A percentile compares a stretch with the other conserved stretches of the same genome.
phyloP scores from a whole-genome alignment of 1,140 invertebrate genomes.

The Tetranychus urticae region DNA sequence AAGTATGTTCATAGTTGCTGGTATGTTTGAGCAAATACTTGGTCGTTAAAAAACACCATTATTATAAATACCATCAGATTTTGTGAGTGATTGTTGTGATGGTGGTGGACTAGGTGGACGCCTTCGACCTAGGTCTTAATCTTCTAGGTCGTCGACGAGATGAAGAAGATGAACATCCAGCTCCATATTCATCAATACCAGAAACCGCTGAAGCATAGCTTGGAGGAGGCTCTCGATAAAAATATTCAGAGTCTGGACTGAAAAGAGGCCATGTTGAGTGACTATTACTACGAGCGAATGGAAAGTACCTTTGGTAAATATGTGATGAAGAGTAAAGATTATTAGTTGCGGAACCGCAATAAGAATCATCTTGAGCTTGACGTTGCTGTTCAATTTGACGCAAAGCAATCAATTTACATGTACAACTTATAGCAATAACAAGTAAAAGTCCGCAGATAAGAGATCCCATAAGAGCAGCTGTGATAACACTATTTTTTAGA shows the following conservation, averaged over 20 bases:
- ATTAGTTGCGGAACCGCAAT: neutral
- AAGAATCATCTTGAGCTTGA: neutral
- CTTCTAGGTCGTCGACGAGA: constrained; percentile 1
- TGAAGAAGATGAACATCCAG: neutral
- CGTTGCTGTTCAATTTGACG: constrained; percentile 13
- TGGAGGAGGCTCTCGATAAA: constrained; percentile 14
- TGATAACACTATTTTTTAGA: constrained; percentile 21
- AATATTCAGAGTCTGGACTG: constrained; percentile 8
- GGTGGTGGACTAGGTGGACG: constrained; percentile 4
- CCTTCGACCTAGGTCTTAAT: neutral
- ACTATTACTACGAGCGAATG: neutral
- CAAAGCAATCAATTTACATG: constrained; percentile 22
- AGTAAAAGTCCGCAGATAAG: constrained; percentile 25
- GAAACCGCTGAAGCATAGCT: constrained; percentile 11
- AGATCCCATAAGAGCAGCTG: constrained; percentile 27
- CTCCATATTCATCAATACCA: constrained; percentile 2
- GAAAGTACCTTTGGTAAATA: neutral
- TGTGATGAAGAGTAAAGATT: neutral
- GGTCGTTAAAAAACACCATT: too few relatives aligned
- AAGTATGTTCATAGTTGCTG: neutral
- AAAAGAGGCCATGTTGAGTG: constrained; percentile 9
- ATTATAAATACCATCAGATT: neutral
- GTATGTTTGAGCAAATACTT: neutral
- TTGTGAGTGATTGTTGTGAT: neutral
- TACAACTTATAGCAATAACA: constrained; percentile 27